Evolutionary conservation across 2,888 invertebrate species (phyloP).

Genomic region (Adela reaumurella): DNA sequence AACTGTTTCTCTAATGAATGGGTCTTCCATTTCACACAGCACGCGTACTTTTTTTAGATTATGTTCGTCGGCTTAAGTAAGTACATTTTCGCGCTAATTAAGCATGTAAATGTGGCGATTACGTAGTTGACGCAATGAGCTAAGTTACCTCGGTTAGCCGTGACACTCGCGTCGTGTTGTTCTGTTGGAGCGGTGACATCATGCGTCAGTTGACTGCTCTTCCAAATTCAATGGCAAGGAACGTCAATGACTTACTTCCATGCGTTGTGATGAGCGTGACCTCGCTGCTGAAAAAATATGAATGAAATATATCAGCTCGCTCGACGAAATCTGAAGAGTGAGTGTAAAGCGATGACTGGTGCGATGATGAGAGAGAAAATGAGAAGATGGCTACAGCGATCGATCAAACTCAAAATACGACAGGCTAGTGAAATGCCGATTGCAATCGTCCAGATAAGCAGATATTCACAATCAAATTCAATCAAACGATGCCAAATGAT

Average conservation of each 20-base stretch:
- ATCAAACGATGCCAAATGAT: too few relatives aligned
- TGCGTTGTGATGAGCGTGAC: background rate
- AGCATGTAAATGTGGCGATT: background rate
- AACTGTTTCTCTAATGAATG: background rate
- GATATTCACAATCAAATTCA: too few relatives aligned
- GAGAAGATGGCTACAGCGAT: too few relatives aligned
- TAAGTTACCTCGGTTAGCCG: background rate
- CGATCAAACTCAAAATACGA: too few relatives aligned
- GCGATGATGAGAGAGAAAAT: too few relatives aligned
- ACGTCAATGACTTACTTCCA: background rate
- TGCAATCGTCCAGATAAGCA: too few relatives aligned
- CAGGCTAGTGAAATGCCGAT: too few relatives aligned
- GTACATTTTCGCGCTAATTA: background rate
- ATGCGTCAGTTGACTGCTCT: background rate
- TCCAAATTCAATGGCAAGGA: background rate
- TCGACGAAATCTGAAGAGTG: too few relatives aligned
- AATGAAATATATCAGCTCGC: too few relatives aligned
- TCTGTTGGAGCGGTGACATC: background rate
- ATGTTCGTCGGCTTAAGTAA: too few relatives aligned
- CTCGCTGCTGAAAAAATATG: too few relatives aligned
- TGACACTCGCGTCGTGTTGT: background rate
- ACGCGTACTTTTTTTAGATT: background rate
- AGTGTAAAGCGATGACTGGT: too few relatives aligned
- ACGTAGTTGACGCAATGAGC: background rate
- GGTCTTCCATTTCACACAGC: background rate